These are phyloP conservation scores for Microctenopoma lineatum DNA, from an alignment of 2,797 vertebrate genomes.

Conservation along the genomic window DNA sequence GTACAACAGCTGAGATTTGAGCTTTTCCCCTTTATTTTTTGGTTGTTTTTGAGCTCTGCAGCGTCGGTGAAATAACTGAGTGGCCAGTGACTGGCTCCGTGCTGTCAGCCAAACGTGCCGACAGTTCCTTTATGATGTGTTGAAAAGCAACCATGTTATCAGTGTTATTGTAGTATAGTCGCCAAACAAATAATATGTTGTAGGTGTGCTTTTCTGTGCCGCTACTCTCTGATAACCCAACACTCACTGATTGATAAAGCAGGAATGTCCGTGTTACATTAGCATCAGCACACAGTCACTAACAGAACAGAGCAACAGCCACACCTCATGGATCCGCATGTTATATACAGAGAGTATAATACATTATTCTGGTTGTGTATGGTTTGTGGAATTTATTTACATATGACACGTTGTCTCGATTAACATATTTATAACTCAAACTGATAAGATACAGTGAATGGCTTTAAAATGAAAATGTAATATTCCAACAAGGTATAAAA, in stretches of 20 bases:
- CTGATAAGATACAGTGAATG: slow-evolving; percentile 44
- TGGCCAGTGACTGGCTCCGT: not conserved
- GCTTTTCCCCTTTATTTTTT: not conserved
- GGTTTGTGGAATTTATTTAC: slow-evolving; percentile 72
- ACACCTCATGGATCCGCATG: slow-evolving; percentile 45
- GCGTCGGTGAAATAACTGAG: not conserved
- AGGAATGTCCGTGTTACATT: slow-evolving; percentile 52
- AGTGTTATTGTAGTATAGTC: slow-evolving; percentile 3
- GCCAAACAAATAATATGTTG: slow-evolving; percentile 33
- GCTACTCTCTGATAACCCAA: slow-evolving; percentile 34
- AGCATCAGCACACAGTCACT: slow-evolving; percentile 53
- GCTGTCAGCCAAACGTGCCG: slow-evolving; percentile 21
- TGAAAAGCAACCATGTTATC: not conserved
- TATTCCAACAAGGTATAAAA: slow-evolving; percentile 64
- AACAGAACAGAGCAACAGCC: slow-evolving; percentile 47
- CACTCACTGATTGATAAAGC: slow-evolving; percentile 42
- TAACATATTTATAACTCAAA: slow-evolving; percentile 45
- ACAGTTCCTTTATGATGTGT: slow-evolving; percentile 33
- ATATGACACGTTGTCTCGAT: slow-evolving; percentile 51
- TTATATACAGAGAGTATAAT: slow-evolving; percentile 72
- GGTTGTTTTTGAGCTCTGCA: not conserved
- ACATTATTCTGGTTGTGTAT: slow-evolving; percentile 65
- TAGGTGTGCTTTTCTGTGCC: slow-evolving; percentile 32
- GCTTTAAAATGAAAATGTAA: slow-evolving; percentile 65
- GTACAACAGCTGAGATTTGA: not conserved